These are phyloP conservation scores for Eciton burchellii DNA, from an alignment of 1,140 invertebrate genomes.

Conservation along the genomic window DNA sequence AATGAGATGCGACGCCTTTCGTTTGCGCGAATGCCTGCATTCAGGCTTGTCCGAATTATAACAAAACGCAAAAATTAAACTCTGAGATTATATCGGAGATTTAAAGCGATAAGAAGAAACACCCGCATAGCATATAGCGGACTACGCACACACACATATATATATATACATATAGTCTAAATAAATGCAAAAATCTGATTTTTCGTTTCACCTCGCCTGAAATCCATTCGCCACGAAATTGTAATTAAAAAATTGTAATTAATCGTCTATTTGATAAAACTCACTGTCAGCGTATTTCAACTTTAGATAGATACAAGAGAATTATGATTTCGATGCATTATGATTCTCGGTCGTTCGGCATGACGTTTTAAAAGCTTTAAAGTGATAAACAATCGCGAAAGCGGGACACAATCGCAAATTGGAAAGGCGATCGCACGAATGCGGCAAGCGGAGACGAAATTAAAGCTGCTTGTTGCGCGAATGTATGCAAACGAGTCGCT, in stretches of 20 bases:
- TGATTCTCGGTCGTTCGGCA: too few relatives aligned
- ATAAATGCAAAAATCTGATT: background rate
- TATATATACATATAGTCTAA: background rate
- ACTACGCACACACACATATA: background rate
- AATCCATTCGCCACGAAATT: background rate
- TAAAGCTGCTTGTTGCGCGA: background rate
- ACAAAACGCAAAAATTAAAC: conserved; percentile 12
- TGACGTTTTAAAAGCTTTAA: background rate
- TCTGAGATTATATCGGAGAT: background rate
- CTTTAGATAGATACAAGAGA: background rate
- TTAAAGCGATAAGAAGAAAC: background rate
- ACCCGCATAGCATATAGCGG: background rate
- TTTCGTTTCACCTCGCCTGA: background rate
- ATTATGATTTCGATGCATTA: background rate
- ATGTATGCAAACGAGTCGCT: background rate
- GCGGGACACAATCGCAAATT: background rate
- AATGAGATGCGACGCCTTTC: background rate
- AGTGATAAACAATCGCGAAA: background rate
- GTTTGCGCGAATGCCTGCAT: background rate
- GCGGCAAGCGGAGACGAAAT: background rate
- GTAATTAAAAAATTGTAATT: background rate
- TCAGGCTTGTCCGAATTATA: background rate
- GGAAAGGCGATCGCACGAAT: background rate
- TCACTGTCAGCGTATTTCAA: background rate
- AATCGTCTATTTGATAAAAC: background rate